A percentile compares a stretch with the other conserved stretches of the same genome.
Conservation (phyloP, 2,797 vertebrate species). For the Hyperoplus lanceolatus region DNA sequence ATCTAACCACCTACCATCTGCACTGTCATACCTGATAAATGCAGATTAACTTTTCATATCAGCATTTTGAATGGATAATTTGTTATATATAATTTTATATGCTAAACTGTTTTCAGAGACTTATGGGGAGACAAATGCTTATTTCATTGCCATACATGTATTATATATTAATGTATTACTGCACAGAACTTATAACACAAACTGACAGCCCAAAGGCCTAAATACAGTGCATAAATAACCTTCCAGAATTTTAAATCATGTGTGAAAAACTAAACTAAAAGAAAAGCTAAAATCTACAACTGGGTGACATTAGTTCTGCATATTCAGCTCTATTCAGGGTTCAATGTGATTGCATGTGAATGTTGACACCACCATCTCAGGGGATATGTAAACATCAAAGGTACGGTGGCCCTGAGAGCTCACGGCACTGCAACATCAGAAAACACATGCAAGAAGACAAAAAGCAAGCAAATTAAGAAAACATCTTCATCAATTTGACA, state of each 20-base stretch:
- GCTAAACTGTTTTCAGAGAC: constrained; percentile 7
- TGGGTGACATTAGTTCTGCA: not conserved
- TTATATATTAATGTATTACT: constrained; percentile 1
- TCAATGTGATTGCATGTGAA: not conserved
- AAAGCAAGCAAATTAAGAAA: no score
- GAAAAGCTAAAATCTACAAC: not conserved
- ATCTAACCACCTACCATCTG: not conserved
- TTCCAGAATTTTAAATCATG: not conserved
- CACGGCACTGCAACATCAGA: no score
- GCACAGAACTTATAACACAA: not conserved
- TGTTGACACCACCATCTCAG: constrained; percentile 20
- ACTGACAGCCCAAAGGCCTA: not conserved
- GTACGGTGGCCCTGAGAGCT: no score
- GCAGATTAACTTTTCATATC: constrained; percentile 13
- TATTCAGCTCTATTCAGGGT: not conserved
- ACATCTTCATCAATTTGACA: no score
- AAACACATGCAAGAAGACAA: no score
- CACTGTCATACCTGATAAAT: constrained; percentile 11
- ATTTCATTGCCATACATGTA: not conserved
- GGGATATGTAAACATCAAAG: constrained; percentile 42
- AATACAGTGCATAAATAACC: constrained; percentile 1
- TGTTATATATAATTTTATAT: constrained; percentile 10
- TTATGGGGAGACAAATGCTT: not conserved
- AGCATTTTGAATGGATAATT: constrained; percentile 22
- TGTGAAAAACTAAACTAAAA: not conserved